Percentiles rank a stretch among this genome's conserved stretches.
Evolutionary conservation across 2,888 invertebrate genomes (phyloP).

Genomic region (Folsomia manolachei): DNA sequence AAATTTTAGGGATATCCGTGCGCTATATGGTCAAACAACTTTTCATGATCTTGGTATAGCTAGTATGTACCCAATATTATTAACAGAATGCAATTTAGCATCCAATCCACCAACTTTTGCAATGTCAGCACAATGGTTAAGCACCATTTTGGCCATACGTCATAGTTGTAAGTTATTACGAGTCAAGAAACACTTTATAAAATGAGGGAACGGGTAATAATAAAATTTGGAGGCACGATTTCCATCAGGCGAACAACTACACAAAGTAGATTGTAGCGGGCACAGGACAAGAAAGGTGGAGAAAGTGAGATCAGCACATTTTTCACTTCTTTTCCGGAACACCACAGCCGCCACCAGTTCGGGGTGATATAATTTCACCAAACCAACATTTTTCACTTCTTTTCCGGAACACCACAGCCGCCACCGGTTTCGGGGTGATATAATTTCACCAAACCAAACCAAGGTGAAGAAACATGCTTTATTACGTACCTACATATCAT

Average conservation of each 20-base stretch:
- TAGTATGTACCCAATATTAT: too few species aligned
- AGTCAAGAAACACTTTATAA: background rate
- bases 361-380: background rate
- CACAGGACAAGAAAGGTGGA: too few species aligned
- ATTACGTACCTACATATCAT: slow-evolving; percentile 2
- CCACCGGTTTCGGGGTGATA: background rate
- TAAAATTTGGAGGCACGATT: background rate
- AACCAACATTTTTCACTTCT: slow-evolving; percentile 5
- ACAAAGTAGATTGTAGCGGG: background rate
- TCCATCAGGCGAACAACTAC: background rate
- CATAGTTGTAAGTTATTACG: too few species aligned
- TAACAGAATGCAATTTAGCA: background rate
- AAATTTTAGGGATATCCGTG: too few species aligned
- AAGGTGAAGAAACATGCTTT: too few species aligned
- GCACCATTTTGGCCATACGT: too few species aligned
- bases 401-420: too few species aligned
- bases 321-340: background rate
- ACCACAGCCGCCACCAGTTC: too few species aligned
- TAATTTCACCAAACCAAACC: background rate
- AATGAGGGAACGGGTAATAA: background rate
- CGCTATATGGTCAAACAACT: too few species aligned
- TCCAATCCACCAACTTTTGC: background rate
- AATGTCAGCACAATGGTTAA: background rate
- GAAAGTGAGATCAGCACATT: background rate
- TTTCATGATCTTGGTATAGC: too few species aligned